Evolutionary conservation across 2,888 invertebrate genomes (phyloP), one percentile per base, ranked within the genome.

Genomic region (Platycheirus albimanus): DNA sequence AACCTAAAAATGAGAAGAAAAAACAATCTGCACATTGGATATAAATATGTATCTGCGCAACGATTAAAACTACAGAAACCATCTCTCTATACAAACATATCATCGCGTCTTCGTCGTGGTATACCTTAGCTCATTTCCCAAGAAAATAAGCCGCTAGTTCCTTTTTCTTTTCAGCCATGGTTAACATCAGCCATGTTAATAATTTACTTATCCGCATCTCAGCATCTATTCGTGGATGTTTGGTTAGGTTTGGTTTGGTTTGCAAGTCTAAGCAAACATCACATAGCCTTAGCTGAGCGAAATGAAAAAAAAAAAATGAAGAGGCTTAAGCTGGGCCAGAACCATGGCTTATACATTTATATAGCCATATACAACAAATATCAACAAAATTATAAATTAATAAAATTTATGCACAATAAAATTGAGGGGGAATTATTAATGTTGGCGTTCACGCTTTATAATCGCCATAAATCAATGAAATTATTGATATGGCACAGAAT

Each of bases 341-440:
- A 47, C 8, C 54, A 54, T 20, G 19, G 54, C 20, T 52, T 52
- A 54, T 66, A 66, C 64, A 70, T 28, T 63, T 64, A 71, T 28
- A 24, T 11, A 54, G 3, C 0, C 64, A 72, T 36, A 69, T 17
- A 78, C 72, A 72, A 70, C 85, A 85, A 89, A 89, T 88, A 89
- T 89, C 89, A 90, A 89, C 90, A 90, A 90, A 90, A 90, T 90
- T 90, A 90, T 90, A 90, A 90, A 90, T 90, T 90, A 90, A 90
- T 89, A 89, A 90, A 90, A 90, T 90, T 90, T 90, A 90, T 90
- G 90, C 89, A 90, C 89, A 90, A 90, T 90, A 89, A 90, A 90
- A 90, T 90, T 89, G 90, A 88, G 88, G 87, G 88, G 90, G 90
- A 90, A 90, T 90, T 90, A 90, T 90, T 90, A 90, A 90, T 90